Evolutionary conservation across 2,888 invertebrate species (phyloP).

Genomic region (Microctonus brassicae): DNA sequence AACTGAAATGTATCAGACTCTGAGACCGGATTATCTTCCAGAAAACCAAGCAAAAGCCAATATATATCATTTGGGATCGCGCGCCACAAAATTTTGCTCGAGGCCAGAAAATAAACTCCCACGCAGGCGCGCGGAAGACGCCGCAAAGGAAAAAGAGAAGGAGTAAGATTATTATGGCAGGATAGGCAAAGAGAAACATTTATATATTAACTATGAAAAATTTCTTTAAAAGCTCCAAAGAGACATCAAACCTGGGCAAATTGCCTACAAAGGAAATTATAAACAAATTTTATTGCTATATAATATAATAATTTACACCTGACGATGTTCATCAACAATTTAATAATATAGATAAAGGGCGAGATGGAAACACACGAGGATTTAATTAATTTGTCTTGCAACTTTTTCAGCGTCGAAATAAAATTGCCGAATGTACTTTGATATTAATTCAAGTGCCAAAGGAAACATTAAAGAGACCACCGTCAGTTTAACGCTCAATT

Average conservation of each 20-base stretch:
- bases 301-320: background rate
- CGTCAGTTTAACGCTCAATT: conserved; percentile 16
- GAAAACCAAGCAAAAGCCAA: conserved; percentile 47
- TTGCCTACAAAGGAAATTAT: background rate
- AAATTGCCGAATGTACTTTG: background rate
- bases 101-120: conserved; percentile 24
- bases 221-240: background rate
- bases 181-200: background rate
- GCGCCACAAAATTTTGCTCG: conserved; percentile 25
- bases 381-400: background rate
- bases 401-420: background rate
- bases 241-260: background rate
- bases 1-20: conserved; percentile 50
- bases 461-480: conserved; percentile 30
- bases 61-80: conserved; percentile 40
- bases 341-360: background rate
- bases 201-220: conserved; percentile 1
- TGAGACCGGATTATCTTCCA: conserved; percentile 56
- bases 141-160: conserved; percentile 24
- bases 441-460: conserved; percentile 30
- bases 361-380: background rate
- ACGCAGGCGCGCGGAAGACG: conserved; percentile 35
- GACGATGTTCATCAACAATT: background rate
- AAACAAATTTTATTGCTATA: background rate
- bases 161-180: conserved; percentile 17